Percentiles rank a stretch among this genome's conserved stretches.
These are phyloP conservation scores for Hemicordylus capensis DNA, from an alignment of 2,113 vertebrate genomes.

Conservation along the genomic window DNA sequence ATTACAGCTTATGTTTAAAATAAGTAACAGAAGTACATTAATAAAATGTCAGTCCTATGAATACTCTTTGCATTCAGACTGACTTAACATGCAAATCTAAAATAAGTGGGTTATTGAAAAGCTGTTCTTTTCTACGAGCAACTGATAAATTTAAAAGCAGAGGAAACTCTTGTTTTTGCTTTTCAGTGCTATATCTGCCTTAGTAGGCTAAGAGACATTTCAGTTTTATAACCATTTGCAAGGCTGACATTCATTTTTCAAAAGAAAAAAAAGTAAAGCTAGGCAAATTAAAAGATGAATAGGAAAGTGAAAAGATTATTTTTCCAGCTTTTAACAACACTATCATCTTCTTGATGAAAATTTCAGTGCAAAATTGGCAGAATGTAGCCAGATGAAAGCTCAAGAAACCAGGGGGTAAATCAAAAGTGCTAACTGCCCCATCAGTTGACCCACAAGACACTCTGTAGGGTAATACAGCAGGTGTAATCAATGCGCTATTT, in stretches of 20 bases:
- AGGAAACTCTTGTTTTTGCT: not conserved
- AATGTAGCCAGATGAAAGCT: accelerated
- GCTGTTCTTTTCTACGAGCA: not conserved
- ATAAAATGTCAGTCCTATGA: no score
- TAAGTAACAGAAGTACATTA: no score
- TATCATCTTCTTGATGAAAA: constrained; percentile 9
- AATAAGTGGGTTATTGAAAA: not conserved
- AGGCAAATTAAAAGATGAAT: not conserved
- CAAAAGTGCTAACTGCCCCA: not conserved
- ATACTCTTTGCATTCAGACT: not conserved
- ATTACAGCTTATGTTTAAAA: not conserved
- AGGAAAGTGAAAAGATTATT: not conserved
- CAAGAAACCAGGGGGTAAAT: not conserved
- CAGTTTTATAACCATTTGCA: constrained; percentile 4
- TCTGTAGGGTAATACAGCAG: constrained; percentile 20
- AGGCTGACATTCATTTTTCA: not conserved
- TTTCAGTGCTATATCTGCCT: not conserved
- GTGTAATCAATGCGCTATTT: constrained; percentile 23
- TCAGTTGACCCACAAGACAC: not conserved
- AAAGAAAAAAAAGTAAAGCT: not conserved
- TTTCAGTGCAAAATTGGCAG: constrained; percentile 7
- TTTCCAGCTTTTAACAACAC: not conserved
- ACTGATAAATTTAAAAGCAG: not conserved
- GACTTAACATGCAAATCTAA: not conserved
- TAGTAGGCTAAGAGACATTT: not conserved